Conservation (phyloP, 2,113 vertebrate species). For the Circaetus cinerascens region DNA sequence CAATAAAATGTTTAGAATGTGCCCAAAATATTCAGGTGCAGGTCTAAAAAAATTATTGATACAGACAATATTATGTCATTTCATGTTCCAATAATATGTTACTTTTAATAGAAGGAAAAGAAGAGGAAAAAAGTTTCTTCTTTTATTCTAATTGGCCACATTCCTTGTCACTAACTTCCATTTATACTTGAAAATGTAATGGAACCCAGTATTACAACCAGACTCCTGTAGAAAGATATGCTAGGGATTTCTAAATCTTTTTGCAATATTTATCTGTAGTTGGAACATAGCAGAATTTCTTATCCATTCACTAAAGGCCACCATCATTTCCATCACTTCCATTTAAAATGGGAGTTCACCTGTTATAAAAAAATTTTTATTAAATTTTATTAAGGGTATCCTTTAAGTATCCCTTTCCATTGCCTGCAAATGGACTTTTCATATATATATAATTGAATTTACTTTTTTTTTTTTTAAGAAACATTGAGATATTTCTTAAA, state of each 20-base stretch:
- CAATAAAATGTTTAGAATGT: background rate
- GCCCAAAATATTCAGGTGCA: background rate
- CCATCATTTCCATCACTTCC: background rate
- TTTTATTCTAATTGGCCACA: background rate
- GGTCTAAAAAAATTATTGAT: background rate
- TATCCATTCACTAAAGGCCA: background rate
- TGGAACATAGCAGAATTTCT: background rate
- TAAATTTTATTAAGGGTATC: background rate
- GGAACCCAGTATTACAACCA: background rate
- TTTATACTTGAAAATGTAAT: background rate
- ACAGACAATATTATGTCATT: background rate
- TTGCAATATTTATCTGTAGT: background rate
- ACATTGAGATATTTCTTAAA: background rate
- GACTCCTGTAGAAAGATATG: rapidly evolving
- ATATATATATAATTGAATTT: background rate
- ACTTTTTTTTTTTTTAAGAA: background rate
- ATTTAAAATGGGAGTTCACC: background rate
- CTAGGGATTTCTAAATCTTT: background rate
- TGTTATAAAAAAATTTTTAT: background rate
- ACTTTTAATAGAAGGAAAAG: background rate
- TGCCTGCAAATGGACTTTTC: background rate
- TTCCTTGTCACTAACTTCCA: background rate
- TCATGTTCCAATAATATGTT: background rate
- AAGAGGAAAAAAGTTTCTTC: no score
- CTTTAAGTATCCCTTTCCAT: background rate